Evolutionary conservation across 1,140 invertebrate species (phyloP).

Genomic region (Drosophila grimshawi): DNA sequence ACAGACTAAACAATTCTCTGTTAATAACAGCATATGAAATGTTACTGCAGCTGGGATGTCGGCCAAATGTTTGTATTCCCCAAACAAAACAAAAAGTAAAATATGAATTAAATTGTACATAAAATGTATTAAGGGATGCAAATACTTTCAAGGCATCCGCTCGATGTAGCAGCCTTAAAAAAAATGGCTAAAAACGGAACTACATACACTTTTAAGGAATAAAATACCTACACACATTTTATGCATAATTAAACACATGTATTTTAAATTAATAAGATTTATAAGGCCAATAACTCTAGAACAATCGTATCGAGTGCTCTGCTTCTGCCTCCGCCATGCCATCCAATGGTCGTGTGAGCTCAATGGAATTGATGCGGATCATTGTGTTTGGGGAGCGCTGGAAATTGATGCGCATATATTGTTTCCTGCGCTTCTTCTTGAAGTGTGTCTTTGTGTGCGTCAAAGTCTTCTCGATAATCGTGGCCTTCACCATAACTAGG

Average conservation of each 20-base stretch:
- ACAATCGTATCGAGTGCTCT: conserved; percentile 56
- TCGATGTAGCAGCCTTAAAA: too few species aligned
- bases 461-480: conserved; percentile 95
- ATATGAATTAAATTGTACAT: neutral
- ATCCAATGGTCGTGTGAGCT: conserved; percentile 83
- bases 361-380: conserved; percentile 90
- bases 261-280: conserved; percentile 28
- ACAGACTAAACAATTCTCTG: neutral
- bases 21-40: neutral
- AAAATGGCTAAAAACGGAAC: too few species aligned
- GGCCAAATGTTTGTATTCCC: too few species aligned
- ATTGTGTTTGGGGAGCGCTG: conserved; percentile 89
- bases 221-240: neutral
- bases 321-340: conserved; percentile 12
- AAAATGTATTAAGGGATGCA: neutral
- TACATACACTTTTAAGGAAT: too few species aligned
- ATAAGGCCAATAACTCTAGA: conserved; percentile 43
- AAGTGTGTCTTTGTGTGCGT: conserved; percentile 93
- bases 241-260: conserved; percentile 6
- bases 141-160: too few species aligned
- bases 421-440: conserved; percentile 90
- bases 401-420: conserved; percentile 91
- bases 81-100: neutral
- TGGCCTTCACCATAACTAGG: conserved; percentile 91
- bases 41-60: neutral